Percentiles rank a stretch among this genome's conserved stretches.
These are phyloP conservation scores for Amphiura filiformis DNA, from an alignment of 35 echinoderm and acorn worm genomes.

Conservation along the genomic window DNA sequence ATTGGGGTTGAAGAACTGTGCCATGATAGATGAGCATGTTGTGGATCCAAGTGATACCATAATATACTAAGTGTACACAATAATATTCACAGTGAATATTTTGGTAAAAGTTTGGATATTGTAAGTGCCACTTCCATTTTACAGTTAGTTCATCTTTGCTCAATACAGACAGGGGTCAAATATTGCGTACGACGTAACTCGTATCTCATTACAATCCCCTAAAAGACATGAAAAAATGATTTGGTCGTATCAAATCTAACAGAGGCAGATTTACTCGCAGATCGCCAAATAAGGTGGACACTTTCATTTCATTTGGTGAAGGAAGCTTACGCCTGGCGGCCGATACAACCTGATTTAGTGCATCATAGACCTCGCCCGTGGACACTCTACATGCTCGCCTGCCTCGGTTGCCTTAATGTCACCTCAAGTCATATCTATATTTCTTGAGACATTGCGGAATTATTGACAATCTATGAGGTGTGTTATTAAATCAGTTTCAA, in stretches of 20 bases:
- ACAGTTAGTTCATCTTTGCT: too few species aligned
- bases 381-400: not conserved
- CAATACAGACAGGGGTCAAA: not conserved
- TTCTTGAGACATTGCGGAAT: not conserved
- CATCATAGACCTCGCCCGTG: not conserved
- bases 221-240: not conserved
- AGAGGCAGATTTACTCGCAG: not conserved
- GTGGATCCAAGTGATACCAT: too few species aligned
- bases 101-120: too few species aligned
- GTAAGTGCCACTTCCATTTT: too few species aligned
- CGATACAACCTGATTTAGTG: not conserved
- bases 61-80: too few species aligned
- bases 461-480: conserved; percentile 8
- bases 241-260: not conserved
- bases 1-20: too few species aligned
- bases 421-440: not conserved
- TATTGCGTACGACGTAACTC: not conserved
- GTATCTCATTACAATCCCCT: not conserved
- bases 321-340: not conserved
- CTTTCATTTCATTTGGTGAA: not conserved
- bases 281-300: conserved; percentile 1
- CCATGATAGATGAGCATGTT: too few species aligned
- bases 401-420: not conserved
- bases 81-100: too few species aligned
- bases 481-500: conserved; percentile 13